Percentiles rank a stretch among this genome's conserved stretches.
Conservation (phyloP, 2,113 vertebrate species). For the Carollia perspicillata region DNA sequence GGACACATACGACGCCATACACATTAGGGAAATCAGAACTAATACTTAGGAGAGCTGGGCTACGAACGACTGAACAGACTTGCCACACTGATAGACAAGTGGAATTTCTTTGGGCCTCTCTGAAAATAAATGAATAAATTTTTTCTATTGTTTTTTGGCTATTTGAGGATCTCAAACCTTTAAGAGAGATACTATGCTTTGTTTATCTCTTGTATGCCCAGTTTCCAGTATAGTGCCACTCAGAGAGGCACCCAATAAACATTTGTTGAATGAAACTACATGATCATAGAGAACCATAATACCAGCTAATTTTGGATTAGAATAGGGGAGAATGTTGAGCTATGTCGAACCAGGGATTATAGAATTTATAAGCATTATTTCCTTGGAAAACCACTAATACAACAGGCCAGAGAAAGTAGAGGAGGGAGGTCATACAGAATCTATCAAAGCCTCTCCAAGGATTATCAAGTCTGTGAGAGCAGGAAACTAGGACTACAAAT, state of each 20-base stretch:
- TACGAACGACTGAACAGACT: background rate
- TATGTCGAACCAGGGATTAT: background rate
- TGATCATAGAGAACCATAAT: background rate
- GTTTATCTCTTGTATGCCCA: background rate
- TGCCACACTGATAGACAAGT: background rate
- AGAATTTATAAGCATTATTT: background rate
- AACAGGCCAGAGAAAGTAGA: background rate
- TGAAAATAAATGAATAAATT: background rate
- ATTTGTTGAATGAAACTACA: background rate
- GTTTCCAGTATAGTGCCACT: background rate
- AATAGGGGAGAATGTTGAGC: background rate
- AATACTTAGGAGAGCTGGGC: background rate
- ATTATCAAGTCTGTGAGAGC: background rate
- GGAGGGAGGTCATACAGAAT: background rate
- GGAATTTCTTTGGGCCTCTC: background rate
- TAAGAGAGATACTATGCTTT: background rate
- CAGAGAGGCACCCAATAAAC: background rate
- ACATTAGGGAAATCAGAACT: conserved; percentile 19
- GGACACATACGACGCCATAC: background rate
- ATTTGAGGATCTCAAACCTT: background rate
- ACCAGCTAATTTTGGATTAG: conserved; percentile 27
- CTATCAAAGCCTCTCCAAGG: background rate
- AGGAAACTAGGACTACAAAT: background rate
- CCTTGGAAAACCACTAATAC: background rate
- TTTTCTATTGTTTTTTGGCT: conserved; percentile 2